These are phyloP conservation scores for Hypotaenidia okinawae DNA, from an alignment of 2,797 vertebrate genomes.

Conservation along the genomic window DNA sequence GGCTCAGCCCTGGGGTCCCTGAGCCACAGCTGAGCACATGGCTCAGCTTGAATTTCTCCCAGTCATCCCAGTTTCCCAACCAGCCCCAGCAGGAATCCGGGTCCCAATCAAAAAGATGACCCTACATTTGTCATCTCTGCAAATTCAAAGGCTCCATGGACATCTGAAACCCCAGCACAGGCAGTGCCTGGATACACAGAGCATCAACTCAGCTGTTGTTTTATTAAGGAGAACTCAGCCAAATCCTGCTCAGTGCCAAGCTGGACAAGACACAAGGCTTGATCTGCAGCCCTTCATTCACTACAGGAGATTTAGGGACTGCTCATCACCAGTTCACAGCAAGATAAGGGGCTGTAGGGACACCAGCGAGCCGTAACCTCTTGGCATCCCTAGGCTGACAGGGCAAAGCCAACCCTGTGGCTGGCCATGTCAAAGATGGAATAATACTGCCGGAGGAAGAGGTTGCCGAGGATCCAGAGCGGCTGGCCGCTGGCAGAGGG, in stretches of 20 bases:
- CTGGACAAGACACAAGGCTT: neutral
- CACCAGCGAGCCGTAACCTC: no score
- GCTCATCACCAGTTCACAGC: accelerated
- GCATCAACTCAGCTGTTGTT: neutral
- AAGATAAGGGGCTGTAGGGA: neutral
- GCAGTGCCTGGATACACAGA: neutral
- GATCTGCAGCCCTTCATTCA: neutral
- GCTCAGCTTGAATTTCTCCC: neutral
- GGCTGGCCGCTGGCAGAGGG: constrained; percentile 68
- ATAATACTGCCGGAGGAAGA: constrained; percentile 83
- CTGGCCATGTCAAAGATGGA: constrained; percentile 76
- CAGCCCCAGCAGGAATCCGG: neutral
- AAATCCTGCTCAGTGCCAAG: neutral
- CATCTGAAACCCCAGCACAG: neutral
- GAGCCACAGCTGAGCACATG: accelerated
- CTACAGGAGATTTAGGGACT: neutral
- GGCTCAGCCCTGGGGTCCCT: neutral
- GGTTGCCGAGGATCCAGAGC: constrained; percentile 82
- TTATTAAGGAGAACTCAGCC: neutral
- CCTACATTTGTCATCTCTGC: neutral
- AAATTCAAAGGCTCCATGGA: neutral
- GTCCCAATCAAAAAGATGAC: neutral
- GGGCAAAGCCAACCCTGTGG: constrained; percentile 68
- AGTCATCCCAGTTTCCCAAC: neutral
- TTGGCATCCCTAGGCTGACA: neutral